A percentile compares a stretch with the other conserved stretches of the same genome.
Conservation (phyloP, 1,140 invertebrate genomes). For the Diachasma alloeum region DNA sequence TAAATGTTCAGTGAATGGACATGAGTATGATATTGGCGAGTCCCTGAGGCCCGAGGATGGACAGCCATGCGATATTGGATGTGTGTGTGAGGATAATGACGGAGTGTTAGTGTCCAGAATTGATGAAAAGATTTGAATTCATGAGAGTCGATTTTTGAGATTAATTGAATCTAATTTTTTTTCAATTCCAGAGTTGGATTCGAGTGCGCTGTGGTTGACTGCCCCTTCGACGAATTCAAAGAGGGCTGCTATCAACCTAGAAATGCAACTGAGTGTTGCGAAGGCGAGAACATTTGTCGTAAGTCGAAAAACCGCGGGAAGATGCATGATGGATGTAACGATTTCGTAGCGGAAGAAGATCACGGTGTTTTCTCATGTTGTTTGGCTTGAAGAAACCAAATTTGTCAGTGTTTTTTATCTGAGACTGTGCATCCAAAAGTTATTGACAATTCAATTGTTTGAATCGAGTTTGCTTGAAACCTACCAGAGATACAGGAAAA, state of each 20-base stretch:
- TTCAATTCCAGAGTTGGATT: not conserved
- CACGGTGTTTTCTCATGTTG: too few species aligned
- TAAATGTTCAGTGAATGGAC: not conserved
- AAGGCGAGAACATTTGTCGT: not conserved
- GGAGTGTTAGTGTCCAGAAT: not conserved
- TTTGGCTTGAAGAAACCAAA: too few species aligned
- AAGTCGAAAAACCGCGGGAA: not conserved
- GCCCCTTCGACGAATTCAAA: not conserved
- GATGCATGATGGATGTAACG: too few species aligned
- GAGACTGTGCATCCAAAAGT: too few species aligned
- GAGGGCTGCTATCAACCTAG: conserved; percentile 33
- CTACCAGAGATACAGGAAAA: too few species aligned
- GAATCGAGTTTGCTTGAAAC: too few species aligned
- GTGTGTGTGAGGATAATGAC: not conserved
- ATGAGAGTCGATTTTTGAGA: too few species aligned
- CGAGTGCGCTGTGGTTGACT: not conserved
- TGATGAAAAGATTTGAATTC: too few species aligned
- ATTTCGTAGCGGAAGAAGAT: too few species aligned
- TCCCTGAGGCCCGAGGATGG: not conserved
- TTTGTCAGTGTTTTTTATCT: too few species aligned
- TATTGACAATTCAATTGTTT: too few species aligned
- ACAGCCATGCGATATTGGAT: not conserved
- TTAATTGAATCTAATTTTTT: not conserved
- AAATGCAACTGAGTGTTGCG: conserved; percentile 34
- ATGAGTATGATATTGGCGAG: not conserved